phyloP scores from a whole-genome alignment of 2,113 vertebrate species.

The Labrus mixtus region DNA sequence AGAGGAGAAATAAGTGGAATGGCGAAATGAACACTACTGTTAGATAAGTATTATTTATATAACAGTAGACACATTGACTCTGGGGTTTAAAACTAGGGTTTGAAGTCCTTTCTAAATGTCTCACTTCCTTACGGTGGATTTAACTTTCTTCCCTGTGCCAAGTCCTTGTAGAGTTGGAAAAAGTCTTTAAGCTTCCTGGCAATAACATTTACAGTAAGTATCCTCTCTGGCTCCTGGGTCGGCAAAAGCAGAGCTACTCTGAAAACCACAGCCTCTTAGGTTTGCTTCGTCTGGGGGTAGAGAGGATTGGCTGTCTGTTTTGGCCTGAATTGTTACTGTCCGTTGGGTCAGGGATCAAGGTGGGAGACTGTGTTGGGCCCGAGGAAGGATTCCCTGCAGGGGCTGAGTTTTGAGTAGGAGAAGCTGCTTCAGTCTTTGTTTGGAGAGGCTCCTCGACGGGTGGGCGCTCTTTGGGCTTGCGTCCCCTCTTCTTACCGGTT shows the following conservation, averaged over 20 bases:
- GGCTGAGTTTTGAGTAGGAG: slow-evolving; percentile 57
- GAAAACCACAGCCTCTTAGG: slow-evolving; percentile 72
- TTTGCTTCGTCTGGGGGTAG: slow-evolving; percentile 75
- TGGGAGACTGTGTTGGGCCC: slow-evolving; percentile 54
- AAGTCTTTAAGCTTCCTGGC: slow-evolving; percentile 59
- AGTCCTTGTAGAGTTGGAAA: slow-evolving; percentile 60
- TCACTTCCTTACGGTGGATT: slow-evolving; percentile 61
- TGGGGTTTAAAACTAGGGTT: slow-evolving; percentile 68
- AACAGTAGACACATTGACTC: slow-evolving; percentile 71
- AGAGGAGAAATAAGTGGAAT: slow-evolving; percentile 74
- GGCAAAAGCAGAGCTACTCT: slow-evolving; percentile 75
- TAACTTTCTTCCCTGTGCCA: slow-evolving; percentile 60
- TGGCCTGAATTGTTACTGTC: slow-evolving; percentile 66
- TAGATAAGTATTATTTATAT: slow-evolving; percentile 52
- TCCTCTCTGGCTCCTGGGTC: slow-evolving; percentile 61
- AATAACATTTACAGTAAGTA: slow-evolving; percentile 50
- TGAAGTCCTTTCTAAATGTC: slow-evolving; percentile 54
- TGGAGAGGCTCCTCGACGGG: slow-evolving; percentile 55
- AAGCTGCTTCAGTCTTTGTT: slow-evolving; percentile 75
- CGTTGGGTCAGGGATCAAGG: slow-evolving; percentile 51
- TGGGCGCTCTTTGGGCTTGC: slow-evolving; percentile 92
- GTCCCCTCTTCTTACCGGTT: slow-evolving; percentile 90
- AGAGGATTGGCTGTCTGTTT: slow-evolving; percentile 69
- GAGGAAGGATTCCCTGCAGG: slow-evolving; percentile 42
- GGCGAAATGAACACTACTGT: slow-evolving; percentile 63